Base-by-base conservation (phyloP, 2,888 invertebrate species). In the Eristalis intricaria region DNA sequence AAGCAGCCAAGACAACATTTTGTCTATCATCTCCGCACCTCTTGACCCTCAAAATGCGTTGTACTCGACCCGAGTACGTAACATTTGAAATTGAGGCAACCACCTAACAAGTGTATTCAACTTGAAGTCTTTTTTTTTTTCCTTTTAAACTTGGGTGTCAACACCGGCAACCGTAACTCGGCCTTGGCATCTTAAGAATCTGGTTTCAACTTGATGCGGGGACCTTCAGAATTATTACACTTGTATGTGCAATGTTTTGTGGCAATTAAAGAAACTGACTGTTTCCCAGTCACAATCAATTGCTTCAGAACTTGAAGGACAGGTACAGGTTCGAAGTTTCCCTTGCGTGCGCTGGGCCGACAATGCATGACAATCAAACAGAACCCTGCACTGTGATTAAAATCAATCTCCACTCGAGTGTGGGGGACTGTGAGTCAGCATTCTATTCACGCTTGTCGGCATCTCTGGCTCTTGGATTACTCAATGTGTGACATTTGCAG, bases 271-370 rank as follows among this genome's bases (percentile, higher is more conserved):
- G 8, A 50, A 50, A 50, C 8, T 19, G 2, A n/a, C 5, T 7
- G n/a, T 50, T 19, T 38, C 38, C 4, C 13, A 43, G n/a, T 13
- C 15, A 15, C 15, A n/a, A 50, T 50, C 19, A 50, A n/a, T n/a
- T 50, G n/a, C 43, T 50, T n/a, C 60, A 60, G 60, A 60, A 26
- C 23, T 10, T 23, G 60, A 60, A 60, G 60, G 60, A 60, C 60
- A 26, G 60, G 26, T 15, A 23, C 26, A 26, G 26, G 8, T 26
- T 10, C 13, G 8, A 8, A 32, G n/a, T 19, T 13, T 7, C 8
- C 23, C 13, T 60, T 60, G 60, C 60, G 60, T 60, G 60, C 8
- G 8, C 60, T 60, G 15, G 10, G 60, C 60, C 19, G 38, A 40
- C 26, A 32, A 10, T 40, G 13, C 66, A n/a, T 38, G 15, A 26